Percentiles rank a stretch among this genome's conserved stretches.
These are phyloP conservation scores for Periphyllus acericola DNA, from an alignment of 2,888 invertebrate genomes.

Conservation along the genomic window DNA sequence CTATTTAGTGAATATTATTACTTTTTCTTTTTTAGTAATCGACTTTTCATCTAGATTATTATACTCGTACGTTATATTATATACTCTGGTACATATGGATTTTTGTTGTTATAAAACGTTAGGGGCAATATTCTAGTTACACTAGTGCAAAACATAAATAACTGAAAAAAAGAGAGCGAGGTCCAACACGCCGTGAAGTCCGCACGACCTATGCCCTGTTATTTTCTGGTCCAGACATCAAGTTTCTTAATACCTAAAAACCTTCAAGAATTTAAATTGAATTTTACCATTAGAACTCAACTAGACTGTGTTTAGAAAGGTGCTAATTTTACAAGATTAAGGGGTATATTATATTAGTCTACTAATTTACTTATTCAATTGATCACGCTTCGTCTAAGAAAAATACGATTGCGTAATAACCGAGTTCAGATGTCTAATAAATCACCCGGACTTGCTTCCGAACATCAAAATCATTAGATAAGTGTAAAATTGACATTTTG, in stretches of 20 bases:
- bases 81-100: background rate
- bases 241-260: constrained; percentile 56
- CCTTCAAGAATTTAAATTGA: constrained; percentile 42
- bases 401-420: constrained; percentile 17
- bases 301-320: constrained; percentile 50
- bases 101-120: constrained; percentile 3
- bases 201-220: constrained; percentile 53
- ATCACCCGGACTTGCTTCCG: constrained; percentile 40
- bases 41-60: background rate
- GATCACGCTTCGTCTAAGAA: constrained; percentile 47
- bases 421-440: constrained; percentile 26
- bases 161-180: constrained; percentile 58
- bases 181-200: constrained; percentile 51
- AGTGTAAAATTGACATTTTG: constrained; percentile 59
- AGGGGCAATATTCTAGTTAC: constrained; percentile 24
- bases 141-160: constrained; percentile 18
- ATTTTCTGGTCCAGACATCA: constrained; percentile 38
- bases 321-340: constrained; percentile 45
- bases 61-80: background rate
- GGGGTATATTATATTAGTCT: background rate
- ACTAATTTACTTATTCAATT: constrained; percentile 24
- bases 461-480: constrained; percentile 18
- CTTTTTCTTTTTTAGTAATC: constrained; percentile 10
- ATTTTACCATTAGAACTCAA: constrained; percentile 25
- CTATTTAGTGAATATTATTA: background rate